Base-by-base conservation (phyloP, 2,113 vertebrate species). In the Halichoeres trimaculatus region DNA sequence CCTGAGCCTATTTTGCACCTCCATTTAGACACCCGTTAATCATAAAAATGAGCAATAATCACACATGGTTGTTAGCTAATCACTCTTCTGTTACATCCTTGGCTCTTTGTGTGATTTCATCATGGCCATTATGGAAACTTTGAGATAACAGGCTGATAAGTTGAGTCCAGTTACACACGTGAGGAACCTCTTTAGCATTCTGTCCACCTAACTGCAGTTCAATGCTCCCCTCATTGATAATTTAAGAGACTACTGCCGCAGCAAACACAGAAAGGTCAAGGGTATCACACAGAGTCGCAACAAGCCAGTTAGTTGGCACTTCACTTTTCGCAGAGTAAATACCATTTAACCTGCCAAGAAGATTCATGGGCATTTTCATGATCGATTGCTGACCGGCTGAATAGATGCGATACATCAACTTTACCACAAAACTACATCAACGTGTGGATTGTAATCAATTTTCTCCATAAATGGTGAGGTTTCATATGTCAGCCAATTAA, bases 261-360 rank as follows among this genome's bases (percentile, higher is more conserved):
- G 71, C 80, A 74, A 88, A 78, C 81, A 76, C 74, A 68, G 40
- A 84, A 92, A 92, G 88, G 89, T 90, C 89, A 88, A 89, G 84
- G 87, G 83, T 80, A 85, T 73, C 84, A 81, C 85, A 20, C 54
- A 3, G 85, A 74, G 84, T 84, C 81, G 78, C 87, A 87, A 84
- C 80, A 5, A 90, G 85, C 85, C 88, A 90, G 90, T 90, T 92
- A 89, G 86, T 74, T 66, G 26, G 74, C 83, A 78, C 88, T 89
- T 87, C 79, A 85, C 83, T 89, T 89, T 89, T 88, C 82, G 81
- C 83, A 75, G 85, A 89, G 88, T 88, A 92, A 93, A 93, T 90
- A 92, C 88, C 91, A 87, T 93, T 93, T 90, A 89, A 84, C 85
- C 88, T 86, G 90, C 85, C 92, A 87, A 75, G 91, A 93, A 93